Evolutionary conservation across 1,140 invertebrate genomes (phyloP).

Genomic region (Drosophila serrata): DNA sequence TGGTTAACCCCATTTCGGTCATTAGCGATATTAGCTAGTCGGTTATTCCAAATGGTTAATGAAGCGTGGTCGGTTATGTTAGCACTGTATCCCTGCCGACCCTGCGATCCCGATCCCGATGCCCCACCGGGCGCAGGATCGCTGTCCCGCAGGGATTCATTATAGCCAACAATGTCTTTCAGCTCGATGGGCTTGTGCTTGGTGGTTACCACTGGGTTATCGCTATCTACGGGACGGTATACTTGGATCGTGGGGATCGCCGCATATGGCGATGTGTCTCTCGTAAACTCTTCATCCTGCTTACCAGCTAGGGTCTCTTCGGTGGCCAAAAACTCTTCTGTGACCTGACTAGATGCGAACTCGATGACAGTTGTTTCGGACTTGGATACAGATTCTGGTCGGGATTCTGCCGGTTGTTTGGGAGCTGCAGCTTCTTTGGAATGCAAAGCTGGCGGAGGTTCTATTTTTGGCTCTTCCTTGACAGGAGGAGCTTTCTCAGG

Average conservation of each 20-base stretch:
- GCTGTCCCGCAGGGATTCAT: conserved; percentile 68
- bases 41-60: conserved; percentile 79
- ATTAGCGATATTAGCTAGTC: conserved; percentile 62
- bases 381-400: conserved; percentile 2
- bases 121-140: conserved; percentile 40
- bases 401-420: not conserved
- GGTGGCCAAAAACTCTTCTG: conserved; percentile 18
- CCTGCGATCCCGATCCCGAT: conserved; percentile 49
- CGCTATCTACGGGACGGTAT: conserved; percentile 47
- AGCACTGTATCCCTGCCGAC: conserved; percentile 48
- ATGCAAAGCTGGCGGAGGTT: conserved; percentile 22
- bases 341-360: conserved; percentile 23
- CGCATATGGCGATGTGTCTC: conserved; percentile 24
- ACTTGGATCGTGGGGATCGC: conserved; percentile 59
- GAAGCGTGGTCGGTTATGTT: conserved; percentile 80
- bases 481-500: conserved; percentile 19
- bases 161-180: conserved; percentile 71
- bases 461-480: conserved; percentile 11
- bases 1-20: conserved; percentile 44
- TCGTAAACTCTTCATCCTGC: conserved; percentile 31
- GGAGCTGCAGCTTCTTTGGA: conserved; percentile 30
- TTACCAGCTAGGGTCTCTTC: conserved; percentile 63
- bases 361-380: conserved; percentile 17
- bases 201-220: conserved; percentile 36
- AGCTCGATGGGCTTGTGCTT: conserved; percentile 73